These are phyloP conservation scores for Coptodon rendalli DNA, from an alignment of 2,113 vertebrate species.

Conservation along the genomic window DNA sequence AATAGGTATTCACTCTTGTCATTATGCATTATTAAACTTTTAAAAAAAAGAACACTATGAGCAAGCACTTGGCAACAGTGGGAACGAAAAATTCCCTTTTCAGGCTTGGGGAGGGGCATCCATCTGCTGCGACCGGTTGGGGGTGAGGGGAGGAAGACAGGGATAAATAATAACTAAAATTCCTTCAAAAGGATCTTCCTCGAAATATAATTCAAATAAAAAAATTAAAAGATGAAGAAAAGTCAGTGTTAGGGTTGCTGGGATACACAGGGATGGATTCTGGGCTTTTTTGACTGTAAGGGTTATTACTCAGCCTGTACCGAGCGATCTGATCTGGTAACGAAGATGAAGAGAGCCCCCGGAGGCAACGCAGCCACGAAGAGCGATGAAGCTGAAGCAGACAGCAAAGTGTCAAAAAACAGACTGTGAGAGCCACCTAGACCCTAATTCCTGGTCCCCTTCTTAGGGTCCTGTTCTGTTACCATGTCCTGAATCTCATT, in stretches of 20 bases:
- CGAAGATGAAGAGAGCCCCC: too few relatives aligned
- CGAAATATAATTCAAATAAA: background rate
- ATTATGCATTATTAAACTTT: too few relatives aligned
- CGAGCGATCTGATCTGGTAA: too few relatives aligned
- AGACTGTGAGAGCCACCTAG: background rate
- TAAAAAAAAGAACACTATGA: too few relatives aligned
- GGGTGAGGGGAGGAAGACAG: background rate
- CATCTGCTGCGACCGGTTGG: background rate
- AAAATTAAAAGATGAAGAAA: background rate
- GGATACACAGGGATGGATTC: accelerated
- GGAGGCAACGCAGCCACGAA: too few relatives aligned
- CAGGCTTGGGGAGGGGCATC: background rate
- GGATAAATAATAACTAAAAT: background rate
- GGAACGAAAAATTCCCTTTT: background rate
- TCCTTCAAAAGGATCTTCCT: background rate
- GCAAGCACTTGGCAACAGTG: too few relatives aligned
- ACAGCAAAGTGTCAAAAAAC: too few relatives aligned
- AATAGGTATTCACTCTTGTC: background rate
- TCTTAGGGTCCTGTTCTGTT: background rate
- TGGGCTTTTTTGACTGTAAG: background rate
- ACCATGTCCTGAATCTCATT: background rate
- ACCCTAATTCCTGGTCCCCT: background rate
- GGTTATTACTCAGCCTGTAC: background rate
- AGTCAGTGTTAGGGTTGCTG: background rate
- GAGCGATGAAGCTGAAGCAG: too few relatives aligned